Conservation (phyloP, 1,140 invertebrate species). For the Drosophila sp. region DNA sequence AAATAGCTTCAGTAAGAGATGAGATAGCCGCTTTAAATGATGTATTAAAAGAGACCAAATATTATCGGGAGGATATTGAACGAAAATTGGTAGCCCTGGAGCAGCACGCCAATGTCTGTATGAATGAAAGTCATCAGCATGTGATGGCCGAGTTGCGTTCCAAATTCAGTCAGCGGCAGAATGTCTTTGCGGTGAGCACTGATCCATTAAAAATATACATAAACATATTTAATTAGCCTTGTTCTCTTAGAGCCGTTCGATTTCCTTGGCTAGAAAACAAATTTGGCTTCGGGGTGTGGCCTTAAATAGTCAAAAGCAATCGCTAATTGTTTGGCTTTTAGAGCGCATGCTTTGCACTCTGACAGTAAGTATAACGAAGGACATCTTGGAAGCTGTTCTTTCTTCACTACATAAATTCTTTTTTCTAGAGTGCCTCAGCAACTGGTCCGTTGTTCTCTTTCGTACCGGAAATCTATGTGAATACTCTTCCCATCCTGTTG, state of each 20-base stretch:
- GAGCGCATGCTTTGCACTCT: constrained; percentile 85
- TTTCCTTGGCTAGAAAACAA: constrained; percentile 77
- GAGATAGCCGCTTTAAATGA: constrained; percentile 81
- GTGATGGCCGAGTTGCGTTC: constrained; percentile 68
- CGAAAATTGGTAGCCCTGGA: constrained; percentile 68
- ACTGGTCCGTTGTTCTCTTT: constrained; percentile 89
- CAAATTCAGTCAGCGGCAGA: constrained; percentile 77
- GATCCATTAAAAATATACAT: background rate
- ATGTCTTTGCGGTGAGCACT: constrained; percentile 78
- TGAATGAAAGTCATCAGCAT: constrained; percentile 74
- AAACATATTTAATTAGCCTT: background rate
- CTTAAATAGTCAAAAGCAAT: constrained; percentile 57
- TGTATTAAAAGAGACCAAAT: constrained; percentile 76
- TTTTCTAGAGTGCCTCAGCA: constrained; percentile 82
- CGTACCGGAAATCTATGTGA: constrained; percentile 91
- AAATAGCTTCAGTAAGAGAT: constrained; percentile 76
- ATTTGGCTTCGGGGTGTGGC: constrained; percentile 79
- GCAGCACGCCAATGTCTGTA: constrained; percentile 74
- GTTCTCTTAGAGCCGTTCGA: constrained; percentile 72
- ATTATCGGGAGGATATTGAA: constrained; percentile 77
- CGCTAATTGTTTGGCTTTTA: constrained; percentile 85
- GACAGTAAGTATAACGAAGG: constrained; percentile 38
- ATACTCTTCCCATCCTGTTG: constrained; percentile 76
- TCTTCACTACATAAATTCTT: background rate
- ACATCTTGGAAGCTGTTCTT: background rate